Conservation (phyloP, 2,888 invertebrate species). For the Ochropleura leucogaster region DNA sequence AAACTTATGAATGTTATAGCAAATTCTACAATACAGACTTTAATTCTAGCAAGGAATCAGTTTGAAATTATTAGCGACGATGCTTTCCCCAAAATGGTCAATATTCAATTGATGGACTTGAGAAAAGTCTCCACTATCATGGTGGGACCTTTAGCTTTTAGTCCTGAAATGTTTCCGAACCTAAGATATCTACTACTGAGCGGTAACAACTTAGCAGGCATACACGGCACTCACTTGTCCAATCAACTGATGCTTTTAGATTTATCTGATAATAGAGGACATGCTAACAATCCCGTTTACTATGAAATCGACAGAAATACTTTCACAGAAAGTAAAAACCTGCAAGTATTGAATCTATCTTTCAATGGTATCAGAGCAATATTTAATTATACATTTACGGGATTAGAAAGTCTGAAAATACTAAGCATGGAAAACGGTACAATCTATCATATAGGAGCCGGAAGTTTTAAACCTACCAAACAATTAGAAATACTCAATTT, state of each 20-base stretch:
- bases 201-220: constrained; percentile 88
- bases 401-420: constrained; percentile 85
- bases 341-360: constrained; percentile 88
- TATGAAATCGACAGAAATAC: constrained; percentile 88
- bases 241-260: constrained; percentile 87
- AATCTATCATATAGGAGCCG: constrained; percentile 85
- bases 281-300: constrained; percentile 82
- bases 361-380: constrained; percentile 89
- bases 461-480: constrained; percentile 84
- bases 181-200: constrained; percentile 87
- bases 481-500: constrained; percentile 88
- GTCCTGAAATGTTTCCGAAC: constrained; percentile 85
- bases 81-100: constrained; percentile 90
- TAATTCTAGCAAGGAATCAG: constrained; percentile 89
- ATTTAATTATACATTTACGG: constrained; percentile 87
- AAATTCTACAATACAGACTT: constrained; percentile 84
- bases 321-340: constrained; percentile 85
- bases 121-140: constrained; percentile 86
- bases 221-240: constrained; percentile 88
- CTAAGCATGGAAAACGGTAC: constrained; percentile 89
- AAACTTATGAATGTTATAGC: constrained; percentile 87
- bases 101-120: constrained; percentile 90
- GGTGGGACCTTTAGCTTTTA: constrained; percentile 87
- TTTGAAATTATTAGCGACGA: constrained; percentile 88
- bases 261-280: constrained; percentile 88